phyloP scores from a whole-genome alignment of 2,797 vertebrate species.

The Jordanella pulchra region DNA sequence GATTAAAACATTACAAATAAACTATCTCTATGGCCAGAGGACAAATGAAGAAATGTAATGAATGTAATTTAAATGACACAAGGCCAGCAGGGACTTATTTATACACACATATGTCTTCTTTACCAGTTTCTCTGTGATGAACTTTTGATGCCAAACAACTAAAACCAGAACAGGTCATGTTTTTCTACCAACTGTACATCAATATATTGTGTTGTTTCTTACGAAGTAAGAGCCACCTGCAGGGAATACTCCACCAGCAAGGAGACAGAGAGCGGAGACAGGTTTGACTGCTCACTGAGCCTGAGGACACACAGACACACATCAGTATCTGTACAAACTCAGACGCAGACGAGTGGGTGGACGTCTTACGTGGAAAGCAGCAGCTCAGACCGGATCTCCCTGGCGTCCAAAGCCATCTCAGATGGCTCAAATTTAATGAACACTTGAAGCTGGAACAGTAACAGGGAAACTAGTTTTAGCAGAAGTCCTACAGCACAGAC shows the following conservation, averaged over 20 bases:
- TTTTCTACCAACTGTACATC: neutral
- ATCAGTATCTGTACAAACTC: neutral
- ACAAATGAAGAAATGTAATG: too few relatives aligned
- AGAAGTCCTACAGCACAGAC: too few relatives aligned
- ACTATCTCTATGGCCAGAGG: too few relatives aligned
- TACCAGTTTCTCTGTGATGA: too few relatives aligned
- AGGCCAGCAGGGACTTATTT: too few relatives aligned
- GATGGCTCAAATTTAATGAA: constrained; percentile 83
- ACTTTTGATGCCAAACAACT: too few relatives aligned
- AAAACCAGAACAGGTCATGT: neutral
- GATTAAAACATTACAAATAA: too few relatives aligned
- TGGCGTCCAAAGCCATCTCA: constrained; percentile 79
- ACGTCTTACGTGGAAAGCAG: constrained; percentile 88
- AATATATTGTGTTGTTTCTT: constrained; percentile 54
- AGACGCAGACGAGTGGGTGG: constrained; percentile 5
- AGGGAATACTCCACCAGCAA: constrained; percentile 85
- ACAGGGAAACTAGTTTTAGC: neutral
- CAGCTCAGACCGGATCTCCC: constrained; percentile 75
- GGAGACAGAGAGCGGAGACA: constrained; percentile 72
- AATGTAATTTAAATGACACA: too few relatives aligned
- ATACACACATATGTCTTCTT: too few relatives aligned
- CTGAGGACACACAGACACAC: constrained; percentile 65
- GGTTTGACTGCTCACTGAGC: constrained; percentile 83
- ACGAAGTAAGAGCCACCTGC: constrained; percentile 82
- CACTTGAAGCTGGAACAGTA: constrained; percentile 78